Conservation (phyloP, 2,113 vertebrate genomes). For the Mugil cephalus region DNA sequence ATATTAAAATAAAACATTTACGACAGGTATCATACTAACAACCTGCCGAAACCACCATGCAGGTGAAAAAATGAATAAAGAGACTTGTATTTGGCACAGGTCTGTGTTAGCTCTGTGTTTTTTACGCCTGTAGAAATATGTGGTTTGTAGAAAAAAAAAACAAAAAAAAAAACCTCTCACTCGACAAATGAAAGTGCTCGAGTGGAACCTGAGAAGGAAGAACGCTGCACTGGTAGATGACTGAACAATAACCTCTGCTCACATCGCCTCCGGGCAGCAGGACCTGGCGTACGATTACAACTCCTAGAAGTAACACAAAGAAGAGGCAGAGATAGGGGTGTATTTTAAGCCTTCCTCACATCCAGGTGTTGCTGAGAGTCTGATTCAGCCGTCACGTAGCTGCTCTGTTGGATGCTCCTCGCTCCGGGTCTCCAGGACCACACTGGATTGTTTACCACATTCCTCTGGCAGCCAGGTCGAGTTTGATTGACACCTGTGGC, state of each 20-base stretch:
- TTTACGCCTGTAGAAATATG: neutral
- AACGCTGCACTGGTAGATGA: conserved; percentile 42
- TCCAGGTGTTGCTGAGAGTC: conserved; percentile 58
- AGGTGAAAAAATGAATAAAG: neutral
- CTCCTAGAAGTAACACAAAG: conserved; percentile 43
- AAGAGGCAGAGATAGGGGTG: conserved; percentile 35
- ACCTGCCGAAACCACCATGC: neutral
- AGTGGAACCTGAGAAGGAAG: conserved; percentile 60
- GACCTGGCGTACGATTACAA: conserved; percentile 52
- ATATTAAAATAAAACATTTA: no score
- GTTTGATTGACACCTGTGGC: conserved; percentile 70
- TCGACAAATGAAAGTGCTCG: conserved; percentile 53
- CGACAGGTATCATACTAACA: no score
- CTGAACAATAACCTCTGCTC: conserved; percentile 64
- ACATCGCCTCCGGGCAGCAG: conserved; percentile 40
- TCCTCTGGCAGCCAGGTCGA: conserved; percentile 54
- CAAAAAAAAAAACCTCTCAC: neutral
- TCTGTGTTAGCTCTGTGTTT: neutral
- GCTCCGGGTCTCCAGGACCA: conserved; percentile 51
- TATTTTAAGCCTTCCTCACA: conserved; percentile 28
- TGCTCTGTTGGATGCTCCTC: conserved; percentile 13
- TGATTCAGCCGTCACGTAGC: conserved; percentile 38
- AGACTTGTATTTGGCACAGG: neutral
- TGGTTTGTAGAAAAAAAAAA: no score
- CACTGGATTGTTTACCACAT: conserved; percentile 65